Conservation (phyloP, 2,888 invertebrate species). For the Limulus polyphemus region DNA sequence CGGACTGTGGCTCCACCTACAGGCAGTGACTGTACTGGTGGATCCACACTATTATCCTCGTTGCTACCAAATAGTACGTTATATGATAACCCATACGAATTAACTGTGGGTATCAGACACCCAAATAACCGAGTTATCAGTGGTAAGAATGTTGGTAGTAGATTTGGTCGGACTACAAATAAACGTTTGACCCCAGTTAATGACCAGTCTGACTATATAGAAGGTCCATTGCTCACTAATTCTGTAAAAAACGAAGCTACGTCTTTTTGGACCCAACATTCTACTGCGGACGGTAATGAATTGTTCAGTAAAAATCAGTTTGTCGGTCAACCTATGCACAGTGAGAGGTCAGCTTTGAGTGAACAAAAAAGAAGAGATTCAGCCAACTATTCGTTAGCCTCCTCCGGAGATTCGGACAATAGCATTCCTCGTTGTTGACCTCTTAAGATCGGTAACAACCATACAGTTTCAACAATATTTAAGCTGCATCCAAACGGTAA, state of each 20-base stretch:
- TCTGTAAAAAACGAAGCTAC: no score
- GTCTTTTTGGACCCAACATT: no score
- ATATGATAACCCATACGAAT: conserved; percentile 4
- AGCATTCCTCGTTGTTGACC: conserved; percentile 7
- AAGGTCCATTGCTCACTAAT: no score
- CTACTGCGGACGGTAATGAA: no score
- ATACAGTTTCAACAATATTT: no score
- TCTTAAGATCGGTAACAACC: no score
- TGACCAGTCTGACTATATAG: conserved; percentile 35
- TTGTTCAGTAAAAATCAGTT: no score
- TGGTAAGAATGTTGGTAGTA: conserved; percentile 41
- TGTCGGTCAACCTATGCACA: conserved; percentile 32
- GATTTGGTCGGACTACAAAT: conserved; percentile 57
- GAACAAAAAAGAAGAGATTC: conserved; percentile 44
- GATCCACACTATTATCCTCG: no score
- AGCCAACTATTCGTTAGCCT: conserved; percentile 56
- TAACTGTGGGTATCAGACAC: conserved; percentile 48
- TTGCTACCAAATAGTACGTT: no score
- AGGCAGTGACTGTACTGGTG: no score
- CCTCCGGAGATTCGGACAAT: conserved; percentile 32
- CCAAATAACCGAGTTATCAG: conserved; percentile 39
- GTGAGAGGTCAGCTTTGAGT: no score
- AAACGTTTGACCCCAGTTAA: conserved; percentile 66
- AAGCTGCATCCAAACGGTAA: no score
- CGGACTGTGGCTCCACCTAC: conserved; percentile 8